Base-by-base conservation (phyloP, 37 sponge, comb jelly and placozoan species). In the Halichondria panicea region DNA sequence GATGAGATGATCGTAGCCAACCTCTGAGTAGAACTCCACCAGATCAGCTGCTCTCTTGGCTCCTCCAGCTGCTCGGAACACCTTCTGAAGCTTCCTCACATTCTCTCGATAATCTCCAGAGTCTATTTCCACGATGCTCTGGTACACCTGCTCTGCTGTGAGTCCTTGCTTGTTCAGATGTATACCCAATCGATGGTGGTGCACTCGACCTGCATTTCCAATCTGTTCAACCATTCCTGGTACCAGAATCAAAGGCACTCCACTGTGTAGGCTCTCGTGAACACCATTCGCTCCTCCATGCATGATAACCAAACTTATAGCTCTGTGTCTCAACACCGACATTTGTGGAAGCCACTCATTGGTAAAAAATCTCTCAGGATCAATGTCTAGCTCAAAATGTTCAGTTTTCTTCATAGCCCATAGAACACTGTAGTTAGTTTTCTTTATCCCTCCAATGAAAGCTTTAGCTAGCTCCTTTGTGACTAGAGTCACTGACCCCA, bases 261-360 rank as follows among this genome's bases (percentile, higher is more conserved):
- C 83, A 58, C 41, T 68, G 37, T 34, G 30, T 13, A 88, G 58
- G 4, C 79, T 79, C 58, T 88, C 89, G 13, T 82, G 72, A 5
- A 88, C n/a, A 7, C 89, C 89, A 52, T 68, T 68, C 34, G 72
- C 22, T 25, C 89, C 89, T 46, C 89, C 63, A 66, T 88, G 89
- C 7, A 88, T 59, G 11, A 82, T 70, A 25, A 79, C 79, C 11
- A 72, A 42, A 21, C 41, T 24, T 2, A 82, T 68, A 2, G 73
- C 25, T 43, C 55, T 33, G 42, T 80, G 80, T 2, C 38, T n/a
- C 8, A 88, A 63, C 21, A 88, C 43, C 19, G 75, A 39, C 13
- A 65, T 15, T 52, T 82, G 83, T 13, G 89, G 79, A 27, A 74
- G 53, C 89, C 89, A 88, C 18, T 56, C 45, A 3, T 74, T 71